Conservation (phyloP, 2,888 invertebrate genomes). For the Eupithecia insigniata region DNA sequence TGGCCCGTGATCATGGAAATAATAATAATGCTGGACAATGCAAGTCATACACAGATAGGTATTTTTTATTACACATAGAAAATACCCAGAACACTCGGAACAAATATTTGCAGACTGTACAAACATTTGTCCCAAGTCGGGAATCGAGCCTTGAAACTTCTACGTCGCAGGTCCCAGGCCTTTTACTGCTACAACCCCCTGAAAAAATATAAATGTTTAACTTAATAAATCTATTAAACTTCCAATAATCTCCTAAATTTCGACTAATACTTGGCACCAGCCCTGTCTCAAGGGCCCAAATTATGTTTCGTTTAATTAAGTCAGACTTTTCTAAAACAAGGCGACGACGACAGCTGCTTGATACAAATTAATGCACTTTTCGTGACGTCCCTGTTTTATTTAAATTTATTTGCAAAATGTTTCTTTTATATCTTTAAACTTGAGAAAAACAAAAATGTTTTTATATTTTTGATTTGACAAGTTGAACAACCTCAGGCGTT, state of each 20-base stretch:
- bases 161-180: too few species aligned
- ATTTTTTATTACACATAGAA: too few species aligned
- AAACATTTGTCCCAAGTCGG: too few species aligned
- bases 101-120: too few species aligned
- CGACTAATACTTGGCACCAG: constrained; percentile 8
- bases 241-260: neutral
- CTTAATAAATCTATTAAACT: neutral
- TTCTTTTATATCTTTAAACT: constrained; percentile 17
- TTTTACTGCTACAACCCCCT: too few species aligned
- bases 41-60: too few species aligned
- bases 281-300: constrained; percentile 16
- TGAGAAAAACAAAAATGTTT: constrained; percentile 16
- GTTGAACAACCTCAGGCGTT: constrained; percentile 27
- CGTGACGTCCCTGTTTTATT: constrained; percentile 26
- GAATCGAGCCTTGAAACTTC: too few species aligned
- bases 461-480: constrained; percentile 14
- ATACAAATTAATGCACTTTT: constrained; percentile 36
- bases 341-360: constrained; percentile 33
- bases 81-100: too few species aligned
- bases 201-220: neutral
- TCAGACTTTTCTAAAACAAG: constrained; percentile 23
- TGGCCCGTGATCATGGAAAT: too few species aligned
- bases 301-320: constrained; percentile 29
- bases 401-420: constrained; percentile 23
- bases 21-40: too few species aligned